phyloP scores from a whole-genome alignment of 2,888 invertebrate species.

The Allacma fusca region DNA sequence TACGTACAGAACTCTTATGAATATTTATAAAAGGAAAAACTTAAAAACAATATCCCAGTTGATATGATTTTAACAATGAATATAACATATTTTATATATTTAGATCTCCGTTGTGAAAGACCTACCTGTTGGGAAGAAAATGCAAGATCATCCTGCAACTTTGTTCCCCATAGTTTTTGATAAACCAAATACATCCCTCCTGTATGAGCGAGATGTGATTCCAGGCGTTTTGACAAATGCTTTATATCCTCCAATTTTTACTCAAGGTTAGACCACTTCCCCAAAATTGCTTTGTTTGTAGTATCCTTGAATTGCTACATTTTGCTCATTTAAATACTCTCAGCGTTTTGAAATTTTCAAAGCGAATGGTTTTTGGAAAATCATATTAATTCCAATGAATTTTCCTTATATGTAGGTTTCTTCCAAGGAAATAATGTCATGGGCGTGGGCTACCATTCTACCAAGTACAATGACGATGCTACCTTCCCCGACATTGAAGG shows the following conservation, averaged over 20 bases:
- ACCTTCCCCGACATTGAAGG: constrained; percentile 35
- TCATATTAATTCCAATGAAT: no score
- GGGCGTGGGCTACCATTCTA: constrained; percentile 32
- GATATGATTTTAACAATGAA: no score
- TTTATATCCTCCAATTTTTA: background rate
- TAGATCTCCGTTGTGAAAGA: constrained; percentile 29
- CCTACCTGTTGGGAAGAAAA: constrained; percentile 38
- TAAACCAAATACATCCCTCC: constrained; percentile 22
- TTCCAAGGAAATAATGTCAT: constrained; percentile 35
- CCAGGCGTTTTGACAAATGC: constrained; percentile 1
- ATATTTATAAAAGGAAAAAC: background rate
- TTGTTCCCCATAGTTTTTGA: constrained; percentile 31
- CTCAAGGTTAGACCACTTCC: background rate
- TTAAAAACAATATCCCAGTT: no score
- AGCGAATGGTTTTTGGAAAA: no score
- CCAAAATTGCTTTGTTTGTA: no score
- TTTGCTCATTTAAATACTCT: no score
- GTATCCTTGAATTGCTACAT: no score
- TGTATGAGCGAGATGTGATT: constrained; percentile 35
- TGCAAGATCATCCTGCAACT: constrained; percentile 37
- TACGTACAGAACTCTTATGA: background rate
- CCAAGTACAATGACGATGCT: constrained; percentile 27
- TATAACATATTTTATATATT: constrained; percentile 1
- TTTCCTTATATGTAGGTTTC: constrained; percentile 14
- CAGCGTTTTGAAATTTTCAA: no score